Conservation (phyloP, 2,113 vertebrate species). For the Syngnathoides biaculeatus region DNA sequence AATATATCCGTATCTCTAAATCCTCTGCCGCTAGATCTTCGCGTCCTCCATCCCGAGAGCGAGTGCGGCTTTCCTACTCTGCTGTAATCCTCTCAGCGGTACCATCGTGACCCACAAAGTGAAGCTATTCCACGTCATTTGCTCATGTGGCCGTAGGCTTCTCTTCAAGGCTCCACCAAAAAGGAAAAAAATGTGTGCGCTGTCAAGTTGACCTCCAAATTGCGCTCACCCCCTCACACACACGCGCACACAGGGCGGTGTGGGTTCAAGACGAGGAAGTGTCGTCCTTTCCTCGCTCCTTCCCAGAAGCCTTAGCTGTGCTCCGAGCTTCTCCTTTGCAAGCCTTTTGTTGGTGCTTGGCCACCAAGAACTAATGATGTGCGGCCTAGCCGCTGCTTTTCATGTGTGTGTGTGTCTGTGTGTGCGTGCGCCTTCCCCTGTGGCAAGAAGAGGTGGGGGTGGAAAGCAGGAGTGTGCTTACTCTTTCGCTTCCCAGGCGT, state of each 20-base stretch:
- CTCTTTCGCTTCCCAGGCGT: neutral
- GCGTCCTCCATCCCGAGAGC: slow-evolving; percentile 22
- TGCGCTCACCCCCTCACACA: slow-evolving; percentile 5
- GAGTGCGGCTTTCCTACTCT: slow-evolving; percentile 29
- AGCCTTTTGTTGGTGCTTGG: slow-evolving; percentile 62
- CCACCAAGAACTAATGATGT: slow-evolving; percentile 64
- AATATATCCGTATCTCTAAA: slow-evolving; percentile 6
- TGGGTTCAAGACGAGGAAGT: slow-evolving; percentile 58
- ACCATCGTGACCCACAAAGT: slow-evolving; percentile 38
- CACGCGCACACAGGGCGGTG: slow-evolving; percentile 8
- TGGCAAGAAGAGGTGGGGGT: slow-evolving; percentile 11
- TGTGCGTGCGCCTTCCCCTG: slow-evolving; percentile 2
- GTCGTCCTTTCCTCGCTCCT: slow-evolving; percentile 22
- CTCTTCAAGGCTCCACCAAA: neutral
- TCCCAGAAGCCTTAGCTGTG: slow-evolving; percentile 19
- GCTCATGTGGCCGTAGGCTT: neutral
- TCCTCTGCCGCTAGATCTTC: slow-evolving; percentile 30
- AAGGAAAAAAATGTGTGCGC: neutral
- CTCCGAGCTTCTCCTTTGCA: slow-evolving; percentile 29
- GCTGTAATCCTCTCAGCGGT: slow-evolving; percentile 40
- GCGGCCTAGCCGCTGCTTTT: slow-evolving; percentile 56
- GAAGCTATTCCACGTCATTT: slow-evolving; percentile 22
- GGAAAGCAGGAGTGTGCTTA: neutral
- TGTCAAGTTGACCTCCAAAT: slow-evolving; percentile 9
- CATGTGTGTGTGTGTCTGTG: slow-evolving; percentile 4